phyloP scores from a whole-genome alignment of 1,140 invertebrate species.

The Dreissena rostriformis region DNA sequence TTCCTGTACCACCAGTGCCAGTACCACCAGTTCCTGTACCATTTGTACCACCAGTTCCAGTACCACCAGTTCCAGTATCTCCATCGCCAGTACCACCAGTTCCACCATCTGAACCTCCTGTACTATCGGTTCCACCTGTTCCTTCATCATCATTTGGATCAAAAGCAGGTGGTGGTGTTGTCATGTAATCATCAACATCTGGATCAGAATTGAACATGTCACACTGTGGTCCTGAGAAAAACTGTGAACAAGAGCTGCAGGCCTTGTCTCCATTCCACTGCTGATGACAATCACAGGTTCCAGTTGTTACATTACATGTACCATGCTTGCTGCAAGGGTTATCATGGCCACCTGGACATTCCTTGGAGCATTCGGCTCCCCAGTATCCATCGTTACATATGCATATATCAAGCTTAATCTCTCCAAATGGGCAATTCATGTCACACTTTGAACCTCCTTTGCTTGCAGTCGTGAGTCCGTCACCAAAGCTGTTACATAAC shows the following conservation, averaged over 20 bases:
- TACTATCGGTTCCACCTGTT: neutral
- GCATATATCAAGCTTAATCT: constrained; percentile 14
- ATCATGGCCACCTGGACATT: constrained; percentile 44
- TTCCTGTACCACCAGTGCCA: neutral
- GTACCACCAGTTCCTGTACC: neutral
- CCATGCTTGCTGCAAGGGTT: constrained; percentile 43
- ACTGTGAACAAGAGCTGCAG: constrained; percentile 34
- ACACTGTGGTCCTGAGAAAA: constrained; percentile 31
- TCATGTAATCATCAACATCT: neutral
- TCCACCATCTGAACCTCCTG: no score
- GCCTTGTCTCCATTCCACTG: constrained; percentile 34
- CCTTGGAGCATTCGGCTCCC: constrained; percentile 19
- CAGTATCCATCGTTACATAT: constrained; percentile 36
- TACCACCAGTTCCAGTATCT: neutral
- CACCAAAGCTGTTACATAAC: constrained; percentile 37
- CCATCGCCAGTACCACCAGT: neutral
- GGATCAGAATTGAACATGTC: constrained; percentile 35
- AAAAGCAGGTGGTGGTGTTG: neutral
- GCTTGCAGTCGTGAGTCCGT: neutral
- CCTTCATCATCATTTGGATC: neutral
- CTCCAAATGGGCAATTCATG: constrained; percentile 36
- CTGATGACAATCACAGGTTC: constrained; percentile 33
- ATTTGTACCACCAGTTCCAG: neutral
- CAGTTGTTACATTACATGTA: constrained; percentile 40
- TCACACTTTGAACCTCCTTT: constrained; percentile 39